A percentile compares a stretch with the other conserved stretches of the same genome.
Conservation (phyloP, 2,797 vertebrate species). For the Chromis chromis region DNA sequence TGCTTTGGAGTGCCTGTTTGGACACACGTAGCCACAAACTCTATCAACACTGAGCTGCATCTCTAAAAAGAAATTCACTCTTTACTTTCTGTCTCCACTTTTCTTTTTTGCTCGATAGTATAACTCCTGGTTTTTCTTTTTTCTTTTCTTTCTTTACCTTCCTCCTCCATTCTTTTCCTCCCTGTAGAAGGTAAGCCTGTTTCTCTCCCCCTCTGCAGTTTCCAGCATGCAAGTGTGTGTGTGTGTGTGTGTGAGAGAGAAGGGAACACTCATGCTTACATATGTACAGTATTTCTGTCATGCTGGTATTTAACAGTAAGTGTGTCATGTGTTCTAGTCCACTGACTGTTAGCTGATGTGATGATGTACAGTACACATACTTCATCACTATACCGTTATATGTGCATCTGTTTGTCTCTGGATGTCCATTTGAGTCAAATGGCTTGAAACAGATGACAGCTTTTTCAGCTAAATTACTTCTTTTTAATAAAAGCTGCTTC, state of each 20-base stretch:
- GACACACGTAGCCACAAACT: slow-evolving; percentile 38
- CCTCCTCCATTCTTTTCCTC: slow-evolving; percentile 90
- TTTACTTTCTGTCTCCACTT: slow-evolving; percentile 77
- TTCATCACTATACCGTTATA: slow-evolving; percentile 55
- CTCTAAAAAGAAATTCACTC: slow-evolving; percentile 55
- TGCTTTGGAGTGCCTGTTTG: slow-evolving; percentile 38
- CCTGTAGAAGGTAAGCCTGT: slow-evolving; percentile 98
- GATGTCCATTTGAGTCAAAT: slow-evolving; percentile 57
- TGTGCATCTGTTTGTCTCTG: slow-evolving; percentile 69
- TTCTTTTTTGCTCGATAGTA: slow-evolving; percentile 79
- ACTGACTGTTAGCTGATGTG: slow-evolving; percentile 57
- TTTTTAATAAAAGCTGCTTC: slow-evolving; percentile 12
- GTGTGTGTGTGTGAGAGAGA: slow-evolving; percentile 65
- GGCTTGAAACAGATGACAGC: slow-evolving; percentile 57
- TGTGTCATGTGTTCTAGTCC: slow-evolving; percentile 65
- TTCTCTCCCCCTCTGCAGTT: slow-evolving; percentile 82
- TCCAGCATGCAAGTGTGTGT: slow-evolving; percentile 88
- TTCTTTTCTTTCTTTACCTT: slow-evolving; percentile 84
- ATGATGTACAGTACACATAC: slow-evolving; percentile 43
- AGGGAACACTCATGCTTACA: slow-evolving; percentile 68
- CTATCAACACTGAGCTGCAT: slow-evolving; percentile 45
- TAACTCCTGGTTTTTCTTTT: slow-evolving; percentile 87
- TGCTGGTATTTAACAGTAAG: slow-evolving; percentile 61
- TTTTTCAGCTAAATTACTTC: slow-evolving; percentile 6
- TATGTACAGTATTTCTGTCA: slow-evolving; percentile 45